These are phyloP conservation scores for Pipistrellus kuhlii DNA, from an alignment of 2,797 vertebrate species.

Conservation along the genomic window DNA sequence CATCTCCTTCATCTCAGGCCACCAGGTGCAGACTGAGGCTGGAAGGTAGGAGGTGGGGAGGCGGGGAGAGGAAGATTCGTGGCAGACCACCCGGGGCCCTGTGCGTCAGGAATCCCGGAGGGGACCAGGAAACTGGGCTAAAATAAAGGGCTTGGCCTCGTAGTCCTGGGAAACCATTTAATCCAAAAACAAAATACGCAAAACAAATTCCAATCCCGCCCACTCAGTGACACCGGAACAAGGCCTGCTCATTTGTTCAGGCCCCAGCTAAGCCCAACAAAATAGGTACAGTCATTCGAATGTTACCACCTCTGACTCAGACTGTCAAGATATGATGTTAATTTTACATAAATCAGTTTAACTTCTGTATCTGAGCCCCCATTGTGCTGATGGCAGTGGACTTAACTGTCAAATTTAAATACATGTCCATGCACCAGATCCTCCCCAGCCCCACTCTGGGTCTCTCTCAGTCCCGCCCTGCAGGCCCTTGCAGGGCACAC, in stretches of 20 bases:
- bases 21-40: not conserved
- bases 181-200: not conserved
- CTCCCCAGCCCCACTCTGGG: not conserved
- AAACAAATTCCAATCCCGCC: not conserved
- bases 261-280: not conserved
- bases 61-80: not conserved
- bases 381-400: not conserved
- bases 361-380: not conserved
- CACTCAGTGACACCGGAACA: not conserved
- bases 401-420: not conserved
- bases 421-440: accelerated
- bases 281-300: not conserved
- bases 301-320: not conserved
- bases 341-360: not conserved
- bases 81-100: not conserved
- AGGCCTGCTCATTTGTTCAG: not conserved
- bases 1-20: not conserved
- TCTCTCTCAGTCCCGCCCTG: not conserved
- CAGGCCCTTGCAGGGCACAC: not conserved
- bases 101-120: not conserved
- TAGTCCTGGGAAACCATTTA: not conserved
- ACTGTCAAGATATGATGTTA: not conserved
- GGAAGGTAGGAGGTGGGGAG: not conserved
- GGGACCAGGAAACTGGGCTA: not conserved
- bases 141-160: not conserved